phyloP scores from a whole-genome alignment of 2,113 vertebrate genomes.

The Panthera tigris region DNA sequence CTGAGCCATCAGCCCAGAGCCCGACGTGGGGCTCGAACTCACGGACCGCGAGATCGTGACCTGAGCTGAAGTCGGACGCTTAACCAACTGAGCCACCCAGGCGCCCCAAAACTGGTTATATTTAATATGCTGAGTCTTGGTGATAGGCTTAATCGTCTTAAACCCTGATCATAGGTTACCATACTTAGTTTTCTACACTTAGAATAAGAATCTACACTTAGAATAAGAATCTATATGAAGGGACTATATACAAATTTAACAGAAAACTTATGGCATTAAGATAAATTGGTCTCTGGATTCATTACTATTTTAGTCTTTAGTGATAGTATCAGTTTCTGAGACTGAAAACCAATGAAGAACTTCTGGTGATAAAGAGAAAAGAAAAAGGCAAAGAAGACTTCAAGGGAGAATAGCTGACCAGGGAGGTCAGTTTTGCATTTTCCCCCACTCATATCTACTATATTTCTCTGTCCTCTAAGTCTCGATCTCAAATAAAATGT shows the following conservation, averaged over 20 bases:
- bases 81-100: too few relatives aligned
- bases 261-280: neutral
- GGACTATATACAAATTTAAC: neutral
- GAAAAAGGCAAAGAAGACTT: neutral
- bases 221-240: neutral
- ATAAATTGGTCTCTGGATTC: neutral
- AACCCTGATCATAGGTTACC: neutral
- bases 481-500: neutral
- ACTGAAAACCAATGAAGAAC: neutral
- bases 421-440: neutral
- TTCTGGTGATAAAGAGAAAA: neutral
- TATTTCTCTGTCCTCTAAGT: neutral
- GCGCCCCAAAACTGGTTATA: neutral
- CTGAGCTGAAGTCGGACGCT: too few relatives aligned
- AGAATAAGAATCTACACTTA: neutral
- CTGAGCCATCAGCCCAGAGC: too few relatives aligned
- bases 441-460: too few relatives aligned
- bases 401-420: neutral
- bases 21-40: too few relatives aligned
- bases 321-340: neutral
- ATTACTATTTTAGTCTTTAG: slow-evolving; percentile 14
- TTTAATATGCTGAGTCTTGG: neutral
- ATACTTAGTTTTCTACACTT: neutral
- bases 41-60: too few relatives aligned
- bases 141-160: neutral